phyloP scores from a whole-genome alignment of 2,888 invertebrate species.

The Megastigmus dorsalis region DNA sequence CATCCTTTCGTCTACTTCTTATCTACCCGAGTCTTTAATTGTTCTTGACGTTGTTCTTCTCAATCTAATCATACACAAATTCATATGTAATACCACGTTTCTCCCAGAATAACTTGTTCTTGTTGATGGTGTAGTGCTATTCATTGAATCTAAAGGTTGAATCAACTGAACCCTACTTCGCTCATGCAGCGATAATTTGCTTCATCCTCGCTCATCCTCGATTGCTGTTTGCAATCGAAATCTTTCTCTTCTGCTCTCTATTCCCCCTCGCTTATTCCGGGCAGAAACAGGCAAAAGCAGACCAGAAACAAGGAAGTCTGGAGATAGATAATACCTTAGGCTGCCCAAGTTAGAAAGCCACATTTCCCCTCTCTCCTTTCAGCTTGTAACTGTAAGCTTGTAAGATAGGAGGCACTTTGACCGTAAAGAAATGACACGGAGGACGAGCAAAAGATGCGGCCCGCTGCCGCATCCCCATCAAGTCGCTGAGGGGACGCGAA shows the following conservation, averaged over 20 bases:
- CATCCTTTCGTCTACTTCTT: background rate
- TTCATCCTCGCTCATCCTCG: background rate
- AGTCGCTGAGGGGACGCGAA: background rate
- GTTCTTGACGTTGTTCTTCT: background rate
- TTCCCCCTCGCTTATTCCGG: slow-evolving; percentile 24
- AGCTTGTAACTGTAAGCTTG: background rate
- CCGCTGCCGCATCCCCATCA: background rate
- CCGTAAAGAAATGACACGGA: slow-evolving; percentile 35
- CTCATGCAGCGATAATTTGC: background rate
- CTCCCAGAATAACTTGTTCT: too few species aligned
- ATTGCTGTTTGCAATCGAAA: too few species aligned
- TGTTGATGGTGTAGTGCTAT: too few species aligned
- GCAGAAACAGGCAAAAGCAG: slow-evolving; percentile 40
- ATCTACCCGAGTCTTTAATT: background rate
- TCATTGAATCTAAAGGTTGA: too few species aligned
- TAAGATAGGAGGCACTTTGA: slow-evolving; percentile 52
- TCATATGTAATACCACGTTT: too few species aligned
- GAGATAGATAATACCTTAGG: slow-evolving; percentile 66
- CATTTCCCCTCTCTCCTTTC: slow-evolving; percentile 36
- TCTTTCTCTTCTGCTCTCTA: too few species aligned
- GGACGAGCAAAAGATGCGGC: slow-evolving; percentile 2
- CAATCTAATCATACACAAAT: background rate
- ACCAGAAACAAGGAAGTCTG: slow-evolving; percentile 62
- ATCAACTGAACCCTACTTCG: too few species aligned
- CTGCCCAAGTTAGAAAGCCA: slow-evolving; percentile 62